Base-by-base conservation (phyloP, 2,113 vertebrate genomes). In the Microtus oregoni region DNA sequence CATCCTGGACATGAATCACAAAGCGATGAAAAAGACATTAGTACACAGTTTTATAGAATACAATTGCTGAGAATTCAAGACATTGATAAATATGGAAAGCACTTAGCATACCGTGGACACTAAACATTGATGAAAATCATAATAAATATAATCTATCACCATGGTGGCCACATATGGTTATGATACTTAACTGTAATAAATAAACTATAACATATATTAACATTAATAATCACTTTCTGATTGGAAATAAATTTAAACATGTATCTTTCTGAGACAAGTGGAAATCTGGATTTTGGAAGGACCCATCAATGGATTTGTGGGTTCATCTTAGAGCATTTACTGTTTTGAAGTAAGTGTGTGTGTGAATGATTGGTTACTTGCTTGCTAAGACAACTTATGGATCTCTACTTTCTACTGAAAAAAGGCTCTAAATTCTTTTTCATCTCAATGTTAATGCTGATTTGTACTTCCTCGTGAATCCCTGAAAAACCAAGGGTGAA, bases 221-320 rank as follows among this genome's bases (percentile, higher is more conserved):
- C 78, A n/a, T 35, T 75, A 90, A 95, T 78, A 91, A 89, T 78
- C 77, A 44, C 24, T 28, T 87, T 13, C 11, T 82, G 30, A 28
- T 76, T 32, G 86, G 67, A 81, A 96, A 94, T 35, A 87, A 72
- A 92, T 90, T 89, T 2, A 83, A 82, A 90, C 87, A 30, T 35
- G 55, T 19, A 68, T 28, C 28, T 89, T 83, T 58, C 47, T 92
- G 52, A 96, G 44, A 87, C 24, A 82, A 30, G 3, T 73, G 65
- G 86, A 88, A 92, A 35, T 50, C 22, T 73, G 44, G 35, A 91
- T 92, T 96, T 87, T 95, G 72, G 92, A 92, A 94, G 44, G 94
- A 94, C 58, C 94, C 58, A 63, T 8, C n/a, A 70, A 8, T 22
- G 28, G 86, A 90, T 79, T 55, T 0, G 68, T 58, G 41, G 88